Conservation (phyloP, 2,888 invertebrate genomes). For the Nebria salina region DNA sequence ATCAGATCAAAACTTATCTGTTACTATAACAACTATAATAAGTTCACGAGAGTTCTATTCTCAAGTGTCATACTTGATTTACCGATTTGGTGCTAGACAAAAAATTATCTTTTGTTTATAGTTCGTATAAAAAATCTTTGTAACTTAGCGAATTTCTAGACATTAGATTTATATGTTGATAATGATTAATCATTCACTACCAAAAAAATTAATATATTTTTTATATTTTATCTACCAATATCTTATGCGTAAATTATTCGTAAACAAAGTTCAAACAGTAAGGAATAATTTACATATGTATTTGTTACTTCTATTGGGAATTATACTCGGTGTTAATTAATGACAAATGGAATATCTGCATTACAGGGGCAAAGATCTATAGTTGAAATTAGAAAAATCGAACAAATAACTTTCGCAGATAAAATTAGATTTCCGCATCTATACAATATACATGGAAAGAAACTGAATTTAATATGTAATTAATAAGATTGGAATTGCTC, state of each 20-base stretch:
- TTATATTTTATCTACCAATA: not conserved
- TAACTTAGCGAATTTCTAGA: not conserved
- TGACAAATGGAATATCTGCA: not conserved
- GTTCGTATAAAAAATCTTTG: not conserved
- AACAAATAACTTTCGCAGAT: too few relatives aligned
- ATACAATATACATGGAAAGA: too few relatives aligned
- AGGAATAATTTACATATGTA: too few relatives aligned
- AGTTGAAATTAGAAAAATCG: not conserved
- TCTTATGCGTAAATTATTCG: not conserved
- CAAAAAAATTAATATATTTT: not conserved
- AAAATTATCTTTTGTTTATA: not conserved
- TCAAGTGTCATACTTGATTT: not conserved
- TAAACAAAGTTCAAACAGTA: not conserved
- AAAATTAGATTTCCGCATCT: too few relatives aligned
- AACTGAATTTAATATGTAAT: not conserved
- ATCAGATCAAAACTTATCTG: not conserved
- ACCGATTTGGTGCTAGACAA: not conserved
- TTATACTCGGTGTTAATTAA: not conserved
- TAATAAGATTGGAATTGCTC: not conserved
- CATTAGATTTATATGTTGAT: not conserved
- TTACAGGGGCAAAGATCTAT: not conserved
- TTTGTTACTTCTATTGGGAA: not conserved
- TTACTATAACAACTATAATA: not conserved
- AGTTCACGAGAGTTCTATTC: not conserved
- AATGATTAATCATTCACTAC: not conserved